Evolutionary conservation across 2,888 invertebrate species (phyloP).

Genomic region (Agriopis leucophaearia): DNA sequence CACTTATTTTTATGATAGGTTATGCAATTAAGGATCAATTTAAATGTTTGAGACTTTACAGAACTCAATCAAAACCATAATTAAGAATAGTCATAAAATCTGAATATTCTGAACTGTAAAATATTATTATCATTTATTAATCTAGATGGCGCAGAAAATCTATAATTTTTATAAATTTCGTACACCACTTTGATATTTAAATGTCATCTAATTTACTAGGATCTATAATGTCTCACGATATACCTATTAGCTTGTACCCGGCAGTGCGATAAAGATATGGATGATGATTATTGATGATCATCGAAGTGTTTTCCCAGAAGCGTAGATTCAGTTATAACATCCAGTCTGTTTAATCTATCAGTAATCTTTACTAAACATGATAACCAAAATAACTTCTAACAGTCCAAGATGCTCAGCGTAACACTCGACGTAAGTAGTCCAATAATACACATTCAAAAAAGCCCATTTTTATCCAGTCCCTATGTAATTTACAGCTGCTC

Average conservation of each 20-base stretch:
- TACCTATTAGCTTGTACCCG: too few relatives aligned
- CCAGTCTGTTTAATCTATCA: not conserved
- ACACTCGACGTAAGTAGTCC: constrained; percentile 49
- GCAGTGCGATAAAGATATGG: too few relatives aligned
- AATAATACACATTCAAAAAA: constrained; percentile 43
- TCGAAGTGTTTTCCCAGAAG: not conserved
- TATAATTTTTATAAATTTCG: too few relatives aligned
- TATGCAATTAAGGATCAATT: not conserved
- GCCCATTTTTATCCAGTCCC: constrained; percentile 45
- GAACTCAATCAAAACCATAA: not conserved
- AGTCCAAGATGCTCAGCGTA: constrained; percentile 43
- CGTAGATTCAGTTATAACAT: not conserved
- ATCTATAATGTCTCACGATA: too few relatives aligned
- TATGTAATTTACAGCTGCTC: constrained; percentile 85
- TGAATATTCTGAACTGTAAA: not conserved
- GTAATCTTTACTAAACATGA: constrained; percentile 2
- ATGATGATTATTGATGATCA: too few relatives aligned
- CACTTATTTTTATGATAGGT: constrained; percentile 10
- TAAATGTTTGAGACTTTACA: not conserved
- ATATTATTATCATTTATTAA: too few relatives aligned
- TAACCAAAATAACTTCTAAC: constrained; percentile 24
- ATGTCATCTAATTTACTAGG: too few relatives aligned
- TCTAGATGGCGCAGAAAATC: too few relatives aligned
- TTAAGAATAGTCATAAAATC: not conserved
- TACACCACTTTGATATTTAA: too few relatives aligned